Base-by-base conservation (phyloP, 2,888 invertebrate species). In the Drosophila atroscutellata region DNA sequence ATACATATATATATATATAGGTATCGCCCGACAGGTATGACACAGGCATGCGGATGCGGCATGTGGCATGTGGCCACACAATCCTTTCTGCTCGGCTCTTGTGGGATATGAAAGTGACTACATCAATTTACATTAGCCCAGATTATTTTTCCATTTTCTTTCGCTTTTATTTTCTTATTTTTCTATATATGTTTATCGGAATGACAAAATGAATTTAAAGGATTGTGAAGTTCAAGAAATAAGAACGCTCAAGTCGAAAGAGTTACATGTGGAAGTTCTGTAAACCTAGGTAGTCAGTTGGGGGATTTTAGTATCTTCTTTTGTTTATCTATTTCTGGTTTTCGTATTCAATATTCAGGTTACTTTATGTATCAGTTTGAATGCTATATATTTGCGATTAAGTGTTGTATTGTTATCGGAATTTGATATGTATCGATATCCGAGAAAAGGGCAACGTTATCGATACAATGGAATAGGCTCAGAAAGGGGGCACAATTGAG, bases 41-140 rank as follows among this genome's bases (percentile, higher is more conserved):
- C 76, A 63, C 78, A 75, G 50, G 28, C 20, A 20, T 45, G 20
- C 9, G n/a, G 39, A 3, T 32, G 32, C 9, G 32, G 32, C 32
- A 32, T 32, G 11, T 32, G 26, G 24, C 42, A 47, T 84, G 72
- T 77, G 72, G 71, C 60, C 68, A 70, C 56, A 58, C 42, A 51
- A 51, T 61, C 57, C 60, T 37, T 66, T 67, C 49, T 50, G 56
- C 32, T 60, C 50, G 51, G 56, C 32, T 60, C 52, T 45, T 64
- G 32, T 65, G 55, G 58, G 42, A 49, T 47, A 39, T 37, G 36
- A 47, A 75, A 56, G 60, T 47, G 57, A 36, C 47, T 57, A 66
- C 71, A 83, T 79, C 89, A 64, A 86, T 73, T 76, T 72, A 76
- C 71, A 81, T 81, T 85, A 81, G 73, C 57, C 18, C 45, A 45